These are phyloP conservation scores for Asobara japonica DNA, from an alignment of 1,140 invertebrate species.

Conservation along the genomic window DNA sequence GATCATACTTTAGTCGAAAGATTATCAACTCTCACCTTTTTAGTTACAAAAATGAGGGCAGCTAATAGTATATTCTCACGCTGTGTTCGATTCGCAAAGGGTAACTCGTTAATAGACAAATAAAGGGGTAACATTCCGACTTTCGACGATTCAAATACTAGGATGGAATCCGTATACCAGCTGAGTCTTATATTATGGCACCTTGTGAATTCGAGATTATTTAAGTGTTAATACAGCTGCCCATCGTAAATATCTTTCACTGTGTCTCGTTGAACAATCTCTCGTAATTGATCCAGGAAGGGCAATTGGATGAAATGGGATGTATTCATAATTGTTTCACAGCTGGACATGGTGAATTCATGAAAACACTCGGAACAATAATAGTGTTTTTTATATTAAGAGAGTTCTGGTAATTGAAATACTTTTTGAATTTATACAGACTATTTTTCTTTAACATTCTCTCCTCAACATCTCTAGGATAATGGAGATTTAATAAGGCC, in stretches of 20 bases:
- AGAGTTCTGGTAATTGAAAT: constrained; percentile 18
- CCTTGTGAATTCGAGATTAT: constrained; percentile 12
- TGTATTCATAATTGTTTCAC: constrained; percentile 24
- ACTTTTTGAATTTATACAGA: constrained; percentile 33
- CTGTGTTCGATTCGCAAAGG: not conserved
- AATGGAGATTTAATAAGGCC: constrained; percentile 13
- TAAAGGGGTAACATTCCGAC: not conserved
- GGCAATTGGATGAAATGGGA: constrained; percentile 28
- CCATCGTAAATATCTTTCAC: constrained; percentile 33
- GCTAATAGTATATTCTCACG: not conserved
- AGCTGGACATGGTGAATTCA: constrained; percentile 2
- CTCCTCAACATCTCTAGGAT: not conserved
- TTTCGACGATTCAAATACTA: not conserved
- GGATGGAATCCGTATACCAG: not conserved
- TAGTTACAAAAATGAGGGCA: not conserved
- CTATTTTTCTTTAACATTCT: constrained; percentile 19
- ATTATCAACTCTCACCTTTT: not conserved
- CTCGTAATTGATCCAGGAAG: constrained; percentile 29
- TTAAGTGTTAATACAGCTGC: not conserved
- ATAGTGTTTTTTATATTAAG: constrained; percentile 21
- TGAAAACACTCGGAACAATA: constrained; percentile 16
- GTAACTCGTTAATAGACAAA: not conserved
- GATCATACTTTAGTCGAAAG: not conserved
- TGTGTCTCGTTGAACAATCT: constrained; percentile 25
- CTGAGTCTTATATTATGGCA: constrained; percentile 2